These are phyloP conservation scores for Dreissena polymorpha DNA, from an alignment of 1,140 invertebrate genomes.

Conservation along the genomic window DNA sequence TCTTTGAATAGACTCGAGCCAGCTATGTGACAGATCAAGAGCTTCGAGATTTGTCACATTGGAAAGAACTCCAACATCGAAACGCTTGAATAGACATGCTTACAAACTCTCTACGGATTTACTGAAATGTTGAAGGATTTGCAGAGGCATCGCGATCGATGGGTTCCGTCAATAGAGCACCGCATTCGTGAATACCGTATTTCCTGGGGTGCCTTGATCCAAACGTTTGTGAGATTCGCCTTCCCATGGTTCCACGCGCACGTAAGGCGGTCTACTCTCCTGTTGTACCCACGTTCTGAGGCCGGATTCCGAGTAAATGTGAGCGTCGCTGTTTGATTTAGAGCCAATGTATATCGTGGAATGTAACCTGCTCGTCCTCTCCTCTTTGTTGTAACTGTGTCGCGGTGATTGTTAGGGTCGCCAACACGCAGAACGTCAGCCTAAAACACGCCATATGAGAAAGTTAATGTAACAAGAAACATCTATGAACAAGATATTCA, in stretches of 20 bases:
- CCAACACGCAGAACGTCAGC: neutral
- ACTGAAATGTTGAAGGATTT: neutral
- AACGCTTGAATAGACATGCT: neutral
- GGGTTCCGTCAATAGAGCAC: constrained; percentile 5
- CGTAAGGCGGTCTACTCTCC: neutral
- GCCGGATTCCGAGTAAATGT: constrained; percentile 6
- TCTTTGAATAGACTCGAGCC: neutral
- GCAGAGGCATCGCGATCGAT: neutral
- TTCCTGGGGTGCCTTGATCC: constrained; percentile 7
- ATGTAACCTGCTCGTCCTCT: neutral
- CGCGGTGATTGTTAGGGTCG: neutral
- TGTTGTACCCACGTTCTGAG: constrained; percentile 31
- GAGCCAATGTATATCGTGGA: neutral
- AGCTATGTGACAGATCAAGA: constrained; percentile 35
- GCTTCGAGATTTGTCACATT: constrained; percentile 28
- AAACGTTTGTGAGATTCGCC: constrained; percentile 18
- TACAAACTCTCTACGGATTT: neutral
- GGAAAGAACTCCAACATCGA: constrained; percentile 4
- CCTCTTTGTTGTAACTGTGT: neutral
- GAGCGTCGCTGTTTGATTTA: neutral
- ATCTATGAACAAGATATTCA: neutral
- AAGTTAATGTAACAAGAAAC: no score
- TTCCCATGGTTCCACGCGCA: constrained; percentile 24
- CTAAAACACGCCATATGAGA: neutral
- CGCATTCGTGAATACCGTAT: constrained; percentile 27